Evolutionary conservation across 2,797 vertebrate genomes (phyloP), one percentile per base, ranked within the genome.

Genomic region (Rhinichthys osculus): DNA sequence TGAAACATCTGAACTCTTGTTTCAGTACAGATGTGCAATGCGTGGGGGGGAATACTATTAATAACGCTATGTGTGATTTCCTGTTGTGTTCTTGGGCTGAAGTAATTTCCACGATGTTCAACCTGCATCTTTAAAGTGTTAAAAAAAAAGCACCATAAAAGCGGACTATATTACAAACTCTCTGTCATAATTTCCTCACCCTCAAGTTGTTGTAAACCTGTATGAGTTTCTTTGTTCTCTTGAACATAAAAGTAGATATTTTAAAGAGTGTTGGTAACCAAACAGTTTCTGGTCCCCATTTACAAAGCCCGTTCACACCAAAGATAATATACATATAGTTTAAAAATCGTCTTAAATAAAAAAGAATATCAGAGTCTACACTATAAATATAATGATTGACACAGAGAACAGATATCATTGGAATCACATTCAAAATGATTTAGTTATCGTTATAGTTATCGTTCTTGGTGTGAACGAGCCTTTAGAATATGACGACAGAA

Each of bases 51-150:
- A 1, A 74, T 81, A 74, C 87, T 90, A 90, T 87, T 88, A 91
- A 86, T 89, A 87, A 88, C 88, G 72, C 84, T 71, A 44, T 52
- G 78, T 69, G 59, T 57, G 50, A 82, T 73, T 91, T 92, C 70
- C 89, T 90, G 73, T 35, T 57, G 50, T 78, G 42, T 80, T 54
- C 52, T 79, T 74, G 57, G 33, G 50, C 14, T 59, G 59, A 69
- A 57, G 66, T 23, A 71, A 81, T 85, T 86, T 88, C 81, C 84
- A 90, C 66, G 66, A 92, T 88, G 87, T 77, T 90, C 86, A 59
- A 83, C 87, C 90, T 82, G 54, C 72, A 89, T 90, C 84, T 79
- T 91, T 92, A 92, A 89, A 89, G 19, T 17, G 66, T 33, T 8
- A 44, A 79, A 78, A 79, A 52, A 74, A 74, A 33, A 40, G 11